These are phyloP conservation scores for Agapornis roseicollis DNA, from an alignment of 2,113 vertebrate genomes.

Conservation along the genomic window DNA sequence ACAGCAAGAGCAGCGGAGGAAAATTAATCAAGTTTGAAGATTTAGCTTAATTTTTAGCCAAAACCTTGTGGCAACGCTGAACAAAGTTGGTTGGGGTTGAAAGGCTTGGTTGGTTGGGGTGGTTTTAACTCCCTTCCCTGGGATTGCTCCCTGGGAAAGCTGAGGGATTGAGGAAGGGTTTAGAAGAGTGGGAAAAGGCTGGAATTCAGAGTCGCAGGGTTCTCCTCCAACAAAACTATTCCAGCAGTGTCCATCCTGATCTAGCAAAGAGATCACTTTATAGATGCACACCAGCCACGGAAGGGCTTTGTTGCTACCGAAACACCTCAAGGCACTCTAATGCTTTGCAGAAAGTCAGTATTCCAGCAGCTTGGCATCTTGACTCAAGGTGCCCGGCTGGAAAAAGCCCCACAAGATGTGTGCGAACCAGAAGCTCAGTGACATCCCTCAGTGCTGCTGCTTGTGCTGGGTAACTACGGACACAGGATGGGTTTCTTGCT, in stretches of 20 bases:
- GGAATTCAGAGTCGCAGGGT: not conserved
- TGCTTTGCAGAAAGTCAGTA: not conserved
- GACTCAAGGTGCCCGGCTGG: not conserved
- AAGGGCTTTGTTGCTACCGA: not conserved
- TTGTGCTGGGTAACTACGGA: accelerated
- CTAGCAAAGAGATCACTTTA: not conserved
- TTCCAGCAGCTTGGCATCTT: not conserved
- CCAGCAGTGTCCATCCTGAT: accelerated
- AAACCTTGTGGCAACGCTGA: not conserved
- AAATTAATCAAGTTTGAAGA: constrained; percentile 6
- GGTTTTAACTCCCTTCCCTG: accelerated
- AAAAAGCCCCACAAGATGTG: not conserved
- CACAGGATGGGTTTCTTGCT: not conserved
- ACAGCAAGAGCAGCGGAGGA: not conserved
- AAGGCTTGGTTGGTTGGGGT: too few species aligned
- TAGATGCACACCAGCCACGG: too few species aligned
- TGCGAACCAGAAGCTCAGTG: not conserved
- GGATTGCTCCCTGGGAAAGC: not conserved
- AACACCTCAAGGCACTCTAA: not conserved
- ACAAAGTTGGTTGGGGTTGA: not conserved
- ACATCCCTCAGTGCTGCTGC: not conserved
- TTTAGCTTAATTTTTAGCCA: constrained; percentile 49
- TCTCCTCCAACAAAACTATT: not conserved
- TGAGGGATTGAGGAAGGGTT: not conserved
- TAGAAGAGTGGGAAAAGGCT: not conserved